These are phyloP conservation scores for Hemichromis elongatus DNA, from an alignment of 2,113 vertebrate genomes.

Conservation along the genomic window DNA sequence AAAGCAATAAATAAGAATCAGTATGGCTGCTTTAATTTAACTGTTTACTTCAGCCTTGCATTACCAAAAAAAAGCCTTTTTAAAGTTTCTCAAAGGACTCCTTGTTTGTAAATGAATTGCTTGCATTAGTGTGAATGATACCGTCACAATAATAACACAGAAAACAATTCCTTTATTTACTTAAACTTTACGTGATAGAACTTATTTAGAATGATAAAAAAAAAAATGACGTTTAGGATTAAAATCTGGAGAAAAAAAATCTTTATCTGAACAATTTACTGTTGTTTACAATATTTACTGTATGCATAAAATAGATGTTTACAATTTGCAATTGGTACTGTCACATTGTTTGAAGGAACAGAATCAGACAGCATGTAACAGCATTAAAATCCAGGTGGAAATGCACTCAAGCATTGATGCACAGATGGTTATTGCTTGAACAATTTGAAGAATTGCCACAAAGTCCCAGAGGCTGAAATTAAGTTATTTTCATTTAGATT, in stretches of 20 bases:
- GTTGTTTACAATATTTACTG: background rate
- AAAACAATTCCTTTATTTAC: background rate
- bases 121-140: background rate
- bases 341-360: background rate
- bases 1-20: background rate
- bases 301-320: background rate
- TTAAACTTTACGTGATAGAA: background rate
- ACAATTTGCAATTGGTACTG: background rate
- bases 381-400: background rate
- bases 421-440: background rate
- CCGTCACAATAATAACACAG: background rate
- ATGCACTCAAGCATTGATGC: background rate
- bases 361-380: background rate
- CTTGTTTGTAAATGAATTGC: background rate
- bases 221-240: background rate
- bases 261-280: background rate
- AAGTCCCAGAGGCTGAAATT: background rate
- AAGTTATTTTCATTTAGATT: background rate
- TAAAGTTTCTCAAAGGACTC: background rate
- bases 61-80: background rate
- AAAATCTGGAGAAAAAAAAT: background rate
- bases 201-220: background rate
- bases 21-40: background rate
- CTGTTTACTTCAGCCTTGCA: background rate
- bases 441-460: background rate